Percentiles rank a stretch among this genome's conserved stretches.
phyloP scores from a whole-genome alignment of 2,113 vertebrate species.

The Chelonoidis abingdonii region DNA sequence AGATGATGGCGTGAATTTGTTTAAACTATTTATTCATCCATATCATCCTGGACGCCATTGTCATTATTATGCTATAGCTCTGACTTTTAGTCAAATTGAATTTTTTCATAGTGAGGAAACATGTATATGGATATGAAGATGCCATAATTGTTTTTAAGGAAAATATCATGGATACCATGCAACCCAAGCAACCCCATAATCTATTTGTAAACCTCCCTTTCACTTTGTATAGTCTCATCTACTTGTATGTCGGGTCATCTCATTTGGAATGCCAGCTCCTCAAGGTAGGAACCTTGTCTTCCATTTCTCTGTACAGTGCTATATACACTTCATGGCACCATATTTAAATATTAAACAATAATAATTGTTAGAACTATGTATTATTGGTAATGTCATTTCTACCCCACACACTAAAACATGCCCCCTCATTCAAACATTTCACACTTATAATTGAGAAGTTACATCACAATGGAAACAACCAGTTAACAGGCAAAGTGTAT shows the following conservation, averaged over 20 bases:
- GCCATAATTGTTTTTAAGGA: background rate
- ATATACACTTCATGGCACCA: background rate
- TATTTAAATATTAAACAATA: background rate
- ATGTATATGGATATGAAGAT: background rate
- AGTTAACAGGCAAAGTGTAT: background rate
- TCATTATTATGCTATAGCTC: background rate
- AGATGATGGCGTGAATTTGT: background rate
- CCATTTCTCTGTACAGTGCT: background rate
- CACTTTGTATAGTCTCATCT: background rate
- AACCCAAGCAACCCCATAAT: background rate
- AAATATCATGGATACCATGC: background rate
- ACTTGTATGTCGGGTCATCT: background rate
- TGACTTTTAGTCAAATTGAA: background rate
- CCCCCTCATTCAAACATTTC: background rate
- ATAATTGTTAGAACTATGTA: background rate
- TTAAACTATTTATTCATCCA: background rate
- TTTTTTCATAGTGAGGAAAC: background rate
- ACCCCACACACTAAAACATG: background rate
- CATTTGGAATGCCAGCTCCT: background rate
- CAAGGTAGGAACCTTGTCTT: accelerated
- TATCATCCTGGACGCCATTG: accelerated
- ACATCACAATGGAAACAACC: background rate
- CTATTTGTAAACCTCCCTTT: accelerated
- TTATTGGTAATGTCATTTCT: background rate
- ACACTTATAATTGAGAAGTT: background rate